phyloP scores from a whole-genome alignment of 1,140 invertebrate genomes.

The Cydia amplana region DNA sequence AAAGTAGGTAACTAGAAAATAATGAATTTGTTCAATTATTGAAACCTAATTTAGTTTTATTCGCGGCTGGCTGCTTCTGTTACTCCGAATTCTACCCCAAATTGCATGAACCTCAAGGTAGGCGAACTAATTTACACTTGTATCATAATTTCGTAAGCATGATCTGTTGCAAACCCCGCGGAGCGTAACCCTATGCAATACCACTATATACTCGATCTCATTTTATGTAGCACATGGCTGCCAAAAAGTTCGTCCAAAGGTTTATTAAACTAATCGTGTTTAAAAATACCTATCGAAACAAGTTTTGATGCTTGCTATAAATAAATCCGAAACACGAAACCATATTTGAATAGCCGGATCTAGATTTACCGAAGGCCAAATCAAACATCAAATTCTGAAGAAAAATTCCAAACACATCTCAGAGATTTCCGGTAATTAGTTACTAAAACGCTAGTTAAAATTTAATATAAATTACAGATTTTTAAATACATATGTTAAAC shows the following conservation, averaged over 20 bases:
- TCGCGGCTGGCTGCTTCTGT: slow-evolving; percentile 13
- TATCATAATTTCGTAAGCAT: slow-evolving; percentile 27
- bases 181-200: slow-evolving; percentile 20
- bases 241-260: not conserved
- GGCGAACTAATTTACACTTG: slow-evolving; percentile 26
- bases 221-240: not conserved
- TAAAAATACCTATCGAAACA: not conserved
- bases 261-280: not conserved
- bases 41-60: not conserved
- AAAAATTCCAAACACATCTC: no score
- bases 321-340: not conserved
- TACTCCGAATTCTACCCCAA: slow-evolving; percentile 18
- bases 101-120: slow-evolving; percentile 15
- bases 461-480: no score
- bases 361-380: no score
- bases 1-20: not conserved
- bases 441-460: no score
- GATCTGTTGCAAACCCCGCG: slow-evolving; percentile 29
- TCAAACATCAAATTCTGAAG: no score
- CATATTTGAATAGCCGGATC: not conserved
- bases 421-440: no score
- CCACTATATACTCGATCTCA: not conserved
- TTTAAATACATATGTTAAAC: no score
- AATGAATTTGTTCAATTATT: not conserved
- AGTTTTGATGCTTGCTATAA: not conserved